Evolutionary conservation across 2,113 vertebrate genomes (phyloP).

Genomic region (Salminus brasiliensis): DNA sequence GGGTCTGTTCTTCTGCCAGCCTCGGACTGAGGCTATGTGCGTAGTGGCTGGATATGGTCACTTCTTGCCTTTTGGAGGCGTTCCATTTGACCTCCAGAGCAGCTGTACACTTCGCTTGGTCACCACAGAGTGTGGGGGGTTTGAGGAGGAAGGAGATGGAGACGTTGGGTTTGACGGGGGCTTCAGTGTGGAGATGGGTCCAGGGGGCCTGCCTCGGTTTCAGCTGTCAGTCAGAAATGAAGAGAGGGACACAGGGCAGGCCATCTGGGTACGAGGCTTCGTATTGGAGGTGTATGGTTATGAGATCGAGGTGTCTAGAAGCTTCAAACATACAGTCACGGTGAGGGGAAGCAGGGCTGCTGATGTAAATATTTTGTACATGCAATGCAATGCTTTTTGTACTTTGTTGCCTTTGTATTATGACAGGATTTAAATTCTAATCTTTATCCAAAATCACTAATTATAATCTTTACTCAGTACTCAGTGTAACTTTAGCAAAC

Average conservation of each 20-base stretch:
- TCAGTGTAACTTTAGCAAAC: background rate
- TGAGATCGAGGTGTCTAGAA: constrained; percentile 87
- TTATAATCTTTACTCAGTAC: background rate
- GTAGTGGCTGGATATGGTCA: constrained; percentile 90
- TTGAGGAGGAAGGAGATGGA: constrained; percentile 33
- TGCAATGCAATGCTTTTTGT: background rate
- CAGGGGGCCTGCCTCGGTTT: constrained; percentile 76
- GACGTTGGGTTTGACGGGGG: constrained; percentile 30
- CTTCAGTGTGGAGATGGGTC: constrained; percentile 37
- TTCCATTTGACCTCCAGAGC: constrained; percentile 93
- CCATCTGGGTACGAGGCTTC: constrained; percentile 93
- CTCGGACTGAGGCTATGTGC: constrained; percentile 87
- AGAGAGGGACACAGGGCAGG: constrained; percentile 90
- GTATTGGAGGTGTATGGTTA: constrained; percentile 88
- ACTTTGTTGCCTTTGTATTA: background rate
- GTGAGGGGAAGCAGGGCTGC: constrained; percentile 76
- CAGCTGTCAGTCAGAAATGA: constrained; percentile 85
- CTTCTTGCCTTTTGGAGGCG: constrained; percentile 88
- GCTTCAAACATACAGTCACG: constrained; percentile 92
- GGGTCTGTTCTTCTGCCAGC: constrained; percentile 85
- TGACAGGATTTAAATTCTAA: background rate
- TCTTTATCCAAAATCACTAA: background rate
- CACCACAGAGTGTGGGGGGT: constrained; percentile 74
- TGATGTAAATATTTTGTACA: background rate
- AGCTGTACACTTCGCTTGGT: constrained; percentile 87